Conservation (phyloP, 1,140 invertebrate genomes). For the Drosophila simulans region DNA sequence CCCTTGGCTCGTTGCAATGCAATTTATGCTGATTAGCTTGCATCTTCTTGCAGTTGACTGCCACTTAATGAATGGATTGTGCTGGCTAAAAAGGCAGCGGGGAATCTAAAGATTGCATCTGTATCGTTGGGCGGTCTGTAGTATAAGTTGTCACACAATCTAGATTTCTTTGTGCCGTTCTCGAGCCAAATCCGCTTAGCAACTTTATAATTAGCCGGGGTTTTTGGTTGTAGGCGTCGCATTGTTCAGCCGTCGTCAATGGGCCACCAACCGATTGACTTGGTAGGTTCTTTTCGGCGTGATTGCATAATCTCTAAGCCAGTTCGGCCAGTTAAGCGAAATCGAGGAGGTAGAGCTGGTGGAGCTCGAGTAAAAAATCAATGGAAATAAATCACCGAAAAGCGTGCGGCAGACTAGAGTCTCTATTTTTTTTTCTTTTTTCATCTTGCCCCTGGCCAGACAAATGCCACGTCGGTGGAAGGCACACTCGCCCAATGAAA, state of each 20-base stretch:
- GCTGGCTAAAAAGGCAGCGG: not conserved
- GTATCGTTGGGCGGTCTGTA: not conserved
- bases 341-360: conserved; percentile 13
- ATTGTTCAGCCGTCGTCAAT: conserved; percentile 26
- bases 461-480: conserved; percentile 56
- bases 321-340: conserved; percentile 25
- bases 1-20: conserved; percentile 22
- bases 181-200: conserved; percentile 72
- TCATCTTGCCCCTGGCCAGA: conserved; percentile 16
- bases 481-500: conserved; percentile 29
- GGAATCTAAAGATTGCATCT: conserved; percentile 12
- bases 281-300: conserved; percentile 35
- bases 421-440: conserved; percentile 13
- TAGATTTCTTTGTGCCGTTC: conserved; percentile 11
- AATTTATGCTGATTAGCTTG: conserved; percentile 55
- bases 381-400: conserved; percentile 63
- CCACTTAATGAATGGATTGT: conserved; percentile 33
- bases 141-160: conserved; percentile 13
- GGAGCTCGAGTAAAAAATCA: conserved; percentile 42
- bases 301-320: conserved; percentile 73
- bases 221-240: conserved; percentile 42
- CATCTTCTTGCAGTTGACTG: conserved; percentile 40
- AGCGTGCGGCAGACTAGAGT: conserved; percentile 49
- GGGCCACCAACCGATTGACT: conserved; percentile 19
- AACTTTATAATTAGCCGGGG: conserved; percentile 68